Evolutionary conservation across 1,140 invertebrate genomes (phyloP), one percentile per base, ranked within the genome.

Genomic region (Orius laevigatus): DNA sequence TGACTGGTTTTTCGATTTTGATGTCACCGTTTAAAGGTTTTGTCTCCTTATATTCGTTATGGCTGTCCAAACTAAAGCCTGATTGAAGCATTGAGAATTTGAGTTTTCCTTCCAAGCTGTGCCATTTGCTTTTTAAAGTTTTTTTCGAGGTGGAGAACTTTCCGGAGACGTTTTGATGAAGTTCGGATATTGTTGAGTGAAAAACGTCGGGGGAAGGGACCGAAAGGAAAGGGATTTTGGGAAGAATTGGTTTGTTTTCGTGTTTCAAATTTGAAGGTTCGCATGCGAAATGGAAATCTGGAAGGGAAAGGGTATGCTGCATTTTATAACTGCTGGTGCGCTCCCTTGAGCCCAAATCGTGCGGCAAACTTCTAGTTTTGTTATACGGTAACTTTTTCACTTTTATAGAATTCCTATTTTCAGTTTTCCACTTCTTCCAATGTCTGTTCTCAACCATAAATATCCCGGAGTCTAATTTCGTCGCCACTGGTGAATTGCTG

Each of bases 361-460:
- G 44, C 31, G 53, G 51, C 18, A 50, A 38, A 40, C 50, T 55
- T 18, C 35, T 31, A 10, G 47, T 49, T 39, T 42, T 43, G 11
- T 25, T 12, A 46, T 25, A 25, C 25, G 25, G 25, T 25, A 46
- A 57, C n/a, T 44, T 50, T 46, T 47, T 58, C 44, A 56, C 60
- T 58, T 31, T 53, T 34, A 47, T 55, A 51, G 49, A 45, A 52
- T 53, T 52, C 19, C n/a, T 40, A 41, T 56, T 53, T 46, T 58
- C 53, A 46, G 62, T 60, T 33, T 55, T 59, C 50, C 65, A 55
- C 8, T 61, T 54, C 35, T 49, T 49, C 49, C 49, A 46, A 53
- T 66, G 69, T 45, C 63, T 63, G 52, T 72, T 72, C 47, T 70
- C 68, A 20, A 72, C 61, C 34, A 70, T 62, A 56, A 64, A 67